Percentiles rank a stretch among this genome's conserved stretches.
Conservation (phyloP, 2,888 invertebrate species). For the Plusia festucae region DNA sequence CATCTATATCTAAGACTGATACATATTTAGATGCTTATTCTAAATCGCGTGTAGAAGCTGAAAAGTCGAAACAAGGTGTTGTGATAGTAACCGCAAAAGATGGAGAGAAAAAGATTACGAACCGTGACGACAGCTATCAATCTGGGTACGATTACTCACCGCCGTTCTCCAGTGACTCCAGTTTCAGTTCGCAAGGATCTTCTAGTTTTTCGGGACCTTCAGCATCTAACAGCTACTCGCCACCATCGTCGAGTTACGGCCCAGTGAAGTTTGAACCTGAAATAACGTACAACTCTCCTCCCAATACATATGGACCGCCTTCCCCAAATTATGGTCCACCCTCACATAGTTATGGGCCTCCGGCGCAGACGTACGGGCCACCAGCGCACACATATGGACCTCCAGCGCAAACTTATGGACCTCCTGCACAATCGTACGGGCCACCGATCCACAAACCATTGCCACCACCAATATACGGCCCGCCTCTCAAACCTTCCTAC, state of each 20-base stretch:
- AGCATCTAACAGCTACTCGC: slow-evolving; percentile 67
- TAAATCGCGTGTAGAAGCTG: slow-evolving; percentile 87
- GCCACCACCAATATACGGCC: slow-evolving; percentile 78
- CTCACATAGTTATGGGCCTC: slow-evolving; percentile 76
- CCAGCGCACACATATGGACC: slow-evolving; percentile 77
- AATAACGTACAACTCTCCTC: slow-evolving; percentile 67
- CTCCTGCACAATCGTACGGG: slow-evolving; percentile 79
- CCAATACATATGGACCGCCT: slow-evolving; percentile 66
- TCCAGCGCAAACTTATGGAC: slow-evolving; percentile 81
- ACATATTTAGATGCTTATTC: slow-evolving; percentile 91
- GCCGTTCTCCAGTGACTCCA: slow-evolving; percentile 73
- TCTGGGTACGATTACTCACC: slow-evolving; percentile 83
- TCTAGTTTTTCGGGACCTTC: slow-evolving; percentile 71
- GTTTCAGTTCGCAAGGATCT: slow-evolving; percentile 74
- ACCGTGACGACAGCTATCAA: slow-evolving; percentile 83
- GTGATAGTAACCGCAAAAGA: slow-evolving; percentile 84
- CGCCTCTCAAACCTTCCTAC: slow-evolving; percentile 83
- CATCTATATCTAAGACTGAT: slow-evolving; percentile 81
- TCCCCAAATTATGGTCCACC: slow-evolving; percentile 77
- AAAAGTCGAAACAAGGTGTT: slow-evolving; percentile 82
- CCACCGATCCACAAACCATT: slow-evolving; percentile 75
- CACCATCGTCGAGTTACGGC: slow-evolving; percentile 75
- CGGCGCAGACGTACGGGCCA: slow-evolving; percentile 69
- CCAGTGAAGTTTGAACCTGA: slow-evolving; percentile 75
- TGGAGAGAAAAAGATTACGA: slow-evolving; percentile 84